Conservation (phyloP, 2,113 vertebrate species). For the Etheostoma cragini region DNA sequence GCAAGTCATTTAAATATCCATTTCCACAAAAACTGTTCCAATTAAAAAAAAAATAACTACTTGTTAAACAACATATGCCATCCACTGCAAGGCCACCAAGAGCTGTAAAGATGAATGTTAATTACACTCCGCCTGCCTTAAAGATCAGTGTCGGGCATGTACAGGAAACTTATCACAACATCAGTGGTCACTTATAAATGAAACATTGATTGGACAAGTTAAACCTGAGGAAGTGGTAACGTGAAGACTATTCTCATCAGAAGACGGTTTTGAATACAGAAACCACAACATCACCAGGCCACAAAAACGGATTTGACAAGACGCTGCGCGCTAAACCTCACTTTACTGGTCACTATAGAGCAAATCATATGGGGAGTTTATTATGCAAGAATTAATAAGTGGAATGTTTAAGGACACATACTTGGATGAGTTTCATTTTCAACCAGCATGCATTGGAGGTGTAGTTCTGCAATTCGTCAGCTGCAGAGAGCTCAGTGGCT, state of each 20-base stretch:
- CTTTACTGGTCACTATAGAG: neutral
- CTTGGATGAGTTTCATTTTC: neutral
- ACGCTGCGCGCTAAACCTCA: neutral
- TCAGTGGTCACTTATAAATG: neutral
- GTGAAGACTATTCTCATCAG: neutral
- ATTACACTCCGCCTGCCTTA: neutral
- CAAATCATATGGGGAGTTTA: neutral
- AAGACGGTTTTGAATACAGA: neutral
- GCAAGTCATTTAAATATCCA: too few relatives aligned
- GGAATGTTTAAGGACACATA: neutral
- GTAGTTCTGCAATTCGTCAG: neutral
- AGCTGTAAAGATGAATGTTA: neutral
- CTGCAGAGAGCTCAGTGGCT: conserved; percentile 8
- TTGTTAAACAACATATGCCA: neutral
- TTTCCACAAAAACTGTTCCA: too few relatives aligned
- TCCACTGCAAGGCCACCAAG: too few relatives aligned
- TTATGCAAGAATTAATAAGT: neutral
- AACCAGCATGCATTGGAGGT: neutral
- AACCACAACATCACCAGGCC: neutral
- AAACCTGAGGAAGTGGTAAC: neutral
- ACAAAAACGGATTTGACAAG: neutral
- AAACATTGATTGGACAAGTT: neutral
- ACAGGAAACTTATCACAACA: neutral
- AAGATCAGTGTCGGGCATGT: neutral
- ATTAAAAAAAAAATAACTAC: neutral